These are phyloP conservation scores for Oenanthe oenanthe DNA, from an alignment of 2,113 vertebrate species.

Conservation along the genomic window DNA sequence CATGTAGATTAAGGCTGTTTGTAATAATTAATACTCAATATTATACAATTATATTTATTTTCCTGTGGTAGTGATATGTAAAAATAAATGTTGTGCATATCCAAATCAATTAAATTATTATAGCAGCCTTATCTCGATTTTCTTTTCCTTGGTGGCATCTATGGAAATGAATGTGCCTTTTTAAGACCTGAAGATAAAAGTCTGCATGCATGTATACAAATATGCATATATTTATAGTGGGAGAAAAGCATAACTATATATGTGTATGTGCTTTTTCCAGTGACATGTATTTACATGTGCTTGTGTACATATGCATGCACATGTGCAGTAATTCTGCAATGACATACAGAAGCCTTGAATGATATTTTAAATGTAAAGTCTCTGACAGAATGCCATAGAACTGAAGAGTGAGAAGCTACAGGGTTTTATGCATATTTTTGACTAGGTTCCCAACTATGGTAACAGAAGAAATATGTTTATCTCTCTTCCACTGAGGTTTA, in stretches of 20 bases:
- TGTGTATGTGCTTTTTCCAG: background rate
- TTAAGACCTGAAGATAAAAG: background rate
- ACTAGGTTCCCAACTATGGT: background rate
- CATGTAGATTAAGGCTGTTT: background rate
- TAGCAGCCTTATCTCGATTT: background rate
- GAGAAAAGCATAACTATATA: background rate
- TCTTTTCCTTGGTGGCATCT: background rate
- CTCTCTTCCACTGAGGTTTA: background rate
- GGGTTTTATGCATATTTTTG: background rate
- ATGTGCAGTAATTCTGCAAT: background rate
- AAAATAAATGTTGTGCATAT: slow-evolving; percentile 2
- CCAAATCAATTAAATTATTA: background rate
- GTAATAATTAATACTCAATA: slow-evolving; percentile 47
- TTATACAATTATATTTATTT: slow-evolving; percentile 6
- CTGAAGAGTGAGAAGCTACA: background rate
- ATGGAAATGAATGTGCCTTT: background rate
- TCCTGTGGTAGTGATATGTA: slow-evolving; percentile 8
- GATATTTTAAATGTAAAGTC: background rate
- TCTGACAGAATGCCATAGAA: background rate
- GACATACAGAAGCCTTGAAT: background rate
- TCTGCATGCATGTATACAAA: background rate
- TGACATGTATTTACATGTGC: background rate
- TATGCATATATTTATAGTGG: background rate
- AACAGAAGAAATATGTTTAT: background rate
- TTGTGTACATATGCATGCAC: background rate